These are phyloP conservation scores for Gonatopus flavifemur DNA, from an alignment of 1,140 invertebrate species.

Conservation along the genomic window DNA sequence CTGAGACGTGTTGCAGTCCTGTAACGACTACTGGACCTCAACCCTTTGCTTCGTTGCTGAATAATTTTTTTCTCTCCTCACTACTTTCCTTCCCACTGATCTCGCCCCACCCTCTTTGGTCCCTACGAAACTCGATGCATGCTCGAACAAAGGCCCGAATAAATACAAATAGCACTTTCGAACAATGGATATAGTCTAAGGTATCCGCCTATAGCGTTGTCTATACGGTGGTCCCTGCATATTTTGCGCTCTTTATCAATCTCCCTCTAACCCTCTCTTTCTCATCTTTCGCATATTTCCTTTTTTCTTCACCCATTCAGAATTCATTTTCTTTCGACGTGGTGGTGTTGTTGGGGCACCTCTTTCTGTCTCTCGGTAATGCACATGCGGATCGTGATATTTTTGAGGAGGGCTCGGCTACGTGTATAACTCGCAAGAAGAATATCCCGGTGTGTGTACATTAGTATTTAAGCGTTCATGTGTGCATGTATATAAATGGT, in stretches of 20 bases:
- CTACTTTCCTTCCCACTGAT: slow-evolving; percentile 4
- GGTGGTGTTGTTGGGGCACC: too few species aligned
- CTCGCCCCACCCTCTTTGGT: slow-evolving; percentile 19
- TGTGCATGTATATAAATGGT: too few species aligned
- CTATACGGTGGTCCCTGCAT: slow-evolving; percentile 24
- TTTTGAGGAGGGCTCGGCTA: slow-evolving; percentile 1
- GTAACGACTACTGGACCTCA: slow-evolving; percentile 35
- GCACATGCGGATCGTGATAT: slow-evolving; percentile 3
- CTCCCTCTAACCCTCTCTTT: not conserved
- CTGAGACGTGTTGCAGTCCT: slow-evolving; percentile 25
- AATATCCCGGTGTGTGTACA: too few species aligned
- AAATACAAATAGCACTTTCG: slow-evolving; percentile 54
- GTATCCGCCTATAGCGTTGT: slow-evolving; percentile 45
- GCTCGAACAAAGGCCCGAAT: slow-evolving; percentile 44
- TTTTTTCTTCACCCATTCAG: too few species aligned
- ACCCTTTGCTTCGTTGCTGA: slow-evolving; percentile 29
- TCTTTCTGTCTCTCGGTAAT: too few species aligned
- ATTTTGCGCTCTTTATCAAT: slow-evolving; percentile 7
- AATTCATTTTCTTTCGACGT: too few species aligned
- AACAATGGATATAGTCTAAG: slow-evolving; percentile 42
- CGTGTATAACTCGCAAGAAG: slow-evolving; percentile 21
- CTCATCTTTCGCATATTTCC: slow-evolving; percentile 13
- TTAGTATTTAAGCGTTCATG: too few species aligned
- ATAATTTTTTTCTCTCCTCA: slow-evolving; percentile 28
- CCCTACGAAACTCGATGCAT: slow-evolving; percentile 11